Conservation (phyloP, 2,113 vertebrate genomes). For the Tringa solitaria region DNA sequence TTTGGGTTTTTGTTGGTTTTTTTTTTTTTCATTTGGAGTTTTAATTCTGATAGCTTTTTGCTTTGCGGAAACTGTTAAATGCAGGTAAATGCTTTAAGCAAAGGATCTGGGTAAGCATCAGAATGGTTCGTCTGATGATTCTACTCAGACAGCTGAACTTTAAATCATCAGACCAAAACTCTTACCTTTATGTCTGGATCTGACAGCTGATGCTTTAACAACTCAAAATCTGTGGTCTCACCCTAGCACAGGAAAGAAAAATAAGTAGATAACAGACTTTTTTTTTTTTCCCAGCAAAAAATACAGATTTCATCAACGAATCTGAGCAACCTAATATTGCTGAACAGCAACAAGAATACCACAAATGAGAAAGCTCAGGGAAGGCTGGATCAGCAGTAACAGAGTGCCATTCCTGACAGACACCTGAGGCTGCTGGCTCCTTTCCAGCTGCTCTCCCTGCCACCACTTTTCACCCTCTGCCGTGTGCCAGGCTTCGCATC, state of each 20-base stretch:
- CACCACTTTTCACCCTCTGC: neutral
- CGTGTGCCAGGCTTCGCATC: neutral
- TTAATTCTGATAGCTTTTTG: neutral
- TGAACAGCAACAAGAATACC: neutral
- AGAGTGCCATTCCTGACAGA: neutral
- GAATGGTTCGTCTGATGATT: neutral
- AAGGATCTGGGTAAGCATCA: neutral
- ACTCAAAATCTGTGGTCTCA: constrained; percentile 85
- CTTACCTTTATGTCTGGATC: constrained; percentile 96
- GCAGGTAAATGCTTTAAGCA: neutral
- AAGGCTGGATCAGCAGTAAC: neutral
- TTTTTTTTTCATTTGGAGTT: neutral
- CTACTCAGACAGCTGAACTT: accelerated
- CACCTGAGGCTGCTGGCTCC: accelerated
- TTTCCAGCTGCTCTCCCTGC: neutral
- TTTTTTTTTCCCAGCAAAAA: neutral
- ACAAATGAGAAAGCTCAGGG: neutral
- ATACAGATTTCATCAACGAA: accelerated
- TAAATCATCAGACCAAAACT: neutral
- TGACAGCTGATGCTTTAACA: constrained; percentile 88
- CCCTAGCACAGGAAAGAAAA: constrained; percentile 74
- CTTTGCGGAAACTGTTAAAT: neutral
- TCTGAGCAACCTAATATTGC: accelerated
- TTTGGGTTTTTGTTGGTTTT: too few species aligned
- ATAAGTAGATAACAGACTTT: accelerated